A percentile compares a stretch with the other conserved stretches of the same genome.
phyloP scores from a whole-genome alignment of 2,113 vertebrate species.

The Heteronetta atricapilla region DNA sequence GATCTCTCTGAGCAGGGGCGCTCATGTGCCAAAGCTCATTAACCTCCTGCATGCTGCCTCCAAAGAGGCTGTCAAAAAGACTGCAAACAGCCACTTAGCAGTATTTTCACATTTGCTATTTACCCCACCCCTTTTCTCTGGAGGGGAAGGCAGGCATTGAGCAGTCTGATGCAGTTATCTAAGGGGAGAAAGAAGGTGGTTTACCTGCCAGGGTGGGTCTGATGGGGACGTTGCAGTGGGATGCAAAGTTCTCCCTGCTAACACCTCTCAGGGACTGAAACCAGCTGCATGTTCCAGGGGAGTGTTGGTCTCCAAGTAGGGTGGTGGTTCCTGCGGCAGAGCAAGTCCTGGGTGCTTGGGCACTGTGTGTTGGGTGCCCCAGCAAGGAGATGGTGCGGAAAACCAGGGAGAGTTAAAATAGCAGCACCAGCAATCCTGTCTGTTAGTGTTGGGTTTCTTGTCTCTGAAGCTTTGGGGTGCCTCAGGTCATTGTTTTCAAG shows the following conservation, averaged over 20 bases:
- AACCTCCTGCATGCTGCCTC: neutral
- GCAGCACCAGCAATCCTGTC: neutral
- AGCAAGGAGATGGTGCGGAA: neutral
- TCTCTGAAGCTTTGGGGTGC: neutral
- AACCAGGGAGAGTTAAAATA: neutral
- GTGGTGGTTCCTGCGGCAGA: neutral
- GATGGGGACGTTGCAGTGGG: rapidly evolving
- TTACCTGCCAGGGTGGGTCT: neutral
- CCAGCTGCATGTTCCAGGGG: neutral
- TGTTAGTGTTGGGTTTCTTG: neutral
- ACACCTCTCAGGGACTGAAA: neutral
- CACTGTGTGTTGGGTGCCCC: neutral
- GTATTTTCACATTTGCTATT: neutral
- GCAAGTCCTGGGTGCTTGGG: neutral
- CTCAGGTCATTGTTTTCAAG: conserved; percentile 47
- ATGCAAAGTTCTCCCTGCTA: neutral
- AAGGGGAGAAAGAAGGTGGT: neutral
- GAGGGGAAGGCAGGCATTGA: rapidly evolving
- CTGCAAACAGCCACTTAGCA: neutral
- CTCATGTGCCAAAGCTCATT: neutral
- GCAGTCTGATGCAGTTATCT: neutral
- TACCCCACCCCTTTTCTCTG: neutral
- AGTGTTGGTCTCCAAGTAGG: neutral
- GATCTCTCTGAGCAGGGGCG: neutral
- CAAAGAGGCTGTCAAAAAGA: neutral